Percentiles rank a stretch among this genome's conserved stretches.
phyloP scores from a whole-genome alignment of 1,140 invertebrate species.

The Drosophila obscura region DNA sequence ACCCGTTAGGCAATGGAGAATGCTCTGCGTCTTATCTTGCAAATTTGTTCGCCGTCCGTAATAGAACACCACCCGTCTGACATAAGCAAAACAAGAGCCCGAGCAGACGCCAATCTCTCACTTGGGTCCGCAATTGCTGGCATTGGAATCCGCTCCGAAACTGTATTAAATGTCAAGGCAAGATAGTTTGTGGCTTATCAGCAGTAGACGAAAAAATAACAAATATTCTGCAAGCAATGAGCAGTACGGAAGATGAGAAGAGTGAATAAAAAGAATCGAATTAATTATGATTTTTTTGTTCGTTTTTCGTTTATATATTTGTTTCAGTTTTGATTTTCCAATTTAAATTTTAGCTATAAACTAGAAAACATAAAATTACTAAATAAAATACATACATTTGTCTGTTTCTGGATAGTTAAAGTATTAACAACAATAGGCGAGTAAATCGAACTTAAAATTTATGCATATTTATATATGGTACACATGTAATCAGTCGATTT shows the following conservation, averaged over 20 bases:
- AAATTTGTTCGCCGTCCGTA: constrained; percentile 25
- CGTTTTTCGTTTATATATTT: constrained; percentile 51
- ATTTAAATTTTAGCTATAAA: constrained; percentile 58
- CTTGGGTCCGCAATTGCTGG: constrained; percentile 24
- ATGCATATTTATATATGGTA: constrained; percentile 67
- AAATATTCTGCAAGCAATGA: background rate
- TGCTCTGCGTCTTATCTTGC: constrained; percentile 35
- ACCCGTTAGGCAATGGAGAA: constrained; percentile 13
- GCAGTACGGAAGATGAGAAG: constrained; percentile 4
- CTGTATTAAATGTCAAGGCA: constrained; percentile 70
- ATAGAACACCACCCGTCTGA: constrained; percentile 48
- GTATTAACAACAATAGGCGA: constrained; percentile 68
- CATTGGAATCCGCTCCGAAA: constrained; percentile 39
- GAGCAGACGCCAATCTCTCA: constrained; percentile 33
- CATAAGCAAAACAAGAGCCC: constrained; percentile 46
- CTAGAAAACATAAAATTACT: constrained; percentile 78
- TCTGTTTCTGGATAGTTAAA: constrained; percentile 41
- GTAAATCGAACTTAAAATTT: constrained; percentile 55
- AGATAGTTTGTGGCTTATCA: constrained; percentile 71
- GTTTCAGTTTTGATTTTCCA: constrained; percentile 37
- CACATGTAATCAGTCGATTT: constrained; percentile 78
- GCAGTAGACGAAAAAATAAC: constrained; percentile 46
- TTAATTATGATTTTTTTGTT: constrained; percentile 62
- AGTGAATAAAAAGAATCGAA: constrained; percentile 27
- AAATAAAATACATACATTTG: constrained; percentile 50